phyloP scores from a whole-genome alignment of 1,140 invertebrate genomes.

The Bombus sibiricus region DNA sequence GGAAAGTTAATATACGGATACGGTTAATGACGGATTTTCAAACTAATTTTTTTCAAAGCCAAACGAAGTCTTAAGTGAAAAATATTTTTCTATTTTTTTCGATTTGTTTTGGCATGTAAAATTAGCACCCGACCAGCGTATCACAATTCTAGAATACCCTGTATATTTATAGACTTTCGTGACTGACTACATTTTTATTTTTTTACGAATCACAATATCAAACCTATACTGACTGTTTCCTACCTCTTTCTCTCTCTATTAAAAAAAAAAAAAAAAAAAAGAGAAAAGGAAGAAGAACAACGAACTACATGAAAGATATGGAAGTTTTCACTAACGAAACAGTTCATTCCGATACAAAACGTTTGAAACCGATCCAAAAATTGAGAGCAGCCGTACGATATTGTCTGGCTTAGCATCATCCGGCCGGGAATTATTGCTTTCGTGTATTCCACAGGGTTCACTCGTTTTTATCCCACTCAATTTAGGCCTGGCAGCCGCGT shows the following conservation, averaged over 20 bases:
- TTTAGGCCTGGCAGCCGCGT: neutral
- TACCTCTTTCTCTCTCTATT: neutral
- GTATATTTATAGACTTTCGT: too few species aligned
- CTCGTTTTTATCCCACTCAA: slow-evolving; percentile 30
- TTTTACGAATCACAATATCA: neutral
- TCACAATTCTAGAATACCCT: too few species aligned
- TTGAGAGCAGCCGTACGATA: neutral
- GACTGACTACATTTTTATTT: neutral
- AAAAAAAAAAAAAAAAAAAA: neutral
- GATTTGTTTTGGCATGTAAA: too few species aligned
- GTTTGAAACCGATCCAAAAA: neutral
- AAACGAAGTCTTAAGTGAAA: too few species aligned
- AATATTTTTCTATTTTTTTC: too few species aligned
- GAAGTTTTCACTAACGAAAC: neutral
- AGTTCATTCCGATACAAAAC: neutral
- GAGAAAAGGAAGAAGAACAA: neutral
- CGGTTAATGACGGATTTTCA: too few species aligned
- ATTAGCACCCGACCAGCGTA: too few species aligned
- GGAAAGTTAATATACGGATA: too few species aligned
- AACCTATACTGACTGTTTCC: too few species aligned
- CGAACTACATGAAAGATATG: neutral
- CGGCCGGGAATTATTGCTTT: neutral
- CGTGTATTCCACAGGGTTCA: neutral
- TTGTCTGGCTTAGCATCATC: neutral
- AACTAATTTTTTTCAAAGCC: too few species aligned